Evolutionary conservation across 2,797 vertebrate genomes (phyloP).

Genomic region (Crenuchus spilurus): DNA sequence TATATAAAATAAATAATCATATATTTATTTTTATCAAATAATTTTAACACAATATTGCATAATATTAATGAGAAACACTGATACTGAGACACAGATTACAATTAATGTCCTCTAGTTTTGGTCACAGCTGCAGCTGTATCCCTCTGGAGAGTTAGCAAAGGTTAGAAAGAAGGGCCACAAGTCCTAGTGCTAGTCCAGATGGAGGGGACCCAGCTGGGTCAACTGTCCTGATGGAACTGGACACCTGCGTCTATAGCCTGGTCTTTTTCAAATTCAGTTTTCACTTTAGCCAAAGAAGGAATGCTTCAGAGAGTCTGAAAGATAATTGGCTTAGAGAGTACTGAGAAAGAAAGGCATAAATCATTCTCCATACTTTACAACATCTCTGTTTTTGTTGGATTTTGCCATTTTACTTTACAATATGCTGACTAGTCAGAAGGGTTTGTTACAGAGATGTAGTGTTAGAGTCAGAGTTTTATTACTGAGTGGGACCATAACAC

Average conservation of each 20-base stretch:
- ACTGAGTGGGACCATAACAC: too few relatives aligned
- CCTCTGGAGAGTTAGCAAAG: slow-evolving; percentile 31
- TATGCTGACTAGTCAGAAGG: background rate
- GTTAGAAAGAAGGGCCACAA: too few relatives aligned
- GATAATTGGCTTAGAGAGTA: background rate
- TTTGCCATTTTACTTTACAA: background rate
- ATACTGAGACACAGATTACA: background rate
- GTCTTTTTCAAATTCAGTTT: slow-evolving; percentile 14
- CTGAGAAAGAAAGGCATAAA: background rate
- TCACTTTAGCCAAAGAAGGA: background rate
- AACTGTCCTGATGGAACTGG: slow-evolving; percentile 8
- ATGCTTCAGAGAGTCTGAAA: background rate
- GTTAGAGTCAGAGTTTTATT: background rate
- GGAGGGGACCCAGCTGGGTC: slow-evolving; percentile 36
- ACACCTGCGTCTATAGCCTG: slow-evolving; percentile 31
- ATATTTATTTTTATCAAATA: too few relatives aligned
- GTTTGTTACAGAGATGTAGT: background rate
- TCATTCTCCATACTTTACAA: background rate
- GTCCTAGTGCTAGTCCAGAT: background rate
- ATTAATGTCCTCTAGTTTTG: slow-evolving; percentile 24
- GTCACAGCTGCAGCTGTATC: slow-evolving; percentile 42
- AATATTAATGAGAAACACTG: too few relatives aligned
- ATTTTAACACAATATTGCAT: too few relatives aligned
- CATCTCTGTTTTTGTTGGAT: slow-evolving; percentile 19
- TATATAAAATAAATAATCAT: too few relatives aligned